phyloP scores from a whole-genome alignment of 2,888 invertebrate genomes.

The Oscheius sp. region DNA sequence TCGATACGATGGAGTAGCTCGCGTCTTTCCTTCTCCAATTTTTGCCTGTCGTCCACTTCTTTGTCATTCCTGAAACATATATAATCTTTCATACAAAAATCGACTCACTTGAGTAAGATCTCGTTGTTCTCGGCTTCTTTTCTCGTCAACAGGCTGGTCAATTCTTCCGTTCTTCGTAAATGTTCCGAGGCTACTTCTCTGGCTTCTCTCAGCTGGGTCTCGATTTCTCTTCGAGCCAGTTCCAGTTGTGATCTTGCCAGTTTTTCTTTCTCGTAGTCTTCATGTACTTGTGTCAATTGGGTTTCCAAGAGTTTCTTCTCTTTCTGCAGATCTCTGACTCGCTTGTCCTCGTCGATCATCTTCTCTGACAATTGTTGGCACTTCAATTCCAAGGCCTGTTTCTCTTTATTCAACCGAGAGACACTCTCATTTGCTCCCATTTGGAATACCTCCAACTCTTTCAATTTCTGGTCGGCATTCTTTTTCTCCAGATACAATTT shows the following conservation, averaged over 20 bases:
- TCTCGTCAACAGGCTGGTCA: slow-evolving; percentile 86
- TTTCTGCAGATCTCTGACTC: slow-evolving; percentile 79
- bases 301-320: slow-evolving; percentile 87
- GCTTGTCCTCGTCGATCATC: slow-evolving; percentile 96
- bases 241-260: slow-evolving; percentile 48
- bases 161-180: slow-evolving; percentile 85
- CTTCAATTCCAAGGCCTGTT: slow-evolving; percentile 91
- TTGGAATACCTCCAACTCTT: slow-evolving; percentile 42
- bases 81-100: background rate
- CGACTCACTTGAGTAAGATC: slow-evolving; percentile 74
- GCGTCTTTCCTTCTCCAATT: slow-evolving; percentile 86
- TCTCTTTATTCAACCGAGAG: slow-evolving; percentile 84
- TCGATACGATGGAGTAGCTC: slow-evolving; percentile 91
- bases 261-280: slow-evolving; percentile 28
- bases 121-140: slow-evolving; percentile 78
- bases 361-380: slow-evolving; percentile 90
- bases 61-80: slow-evolving; percentile 80
- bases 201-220: slow-evolving; percentile 82
- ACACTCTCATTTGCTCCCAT: slow-evolving; percentile 40
- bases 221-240: slow-evolving; percentile 44
- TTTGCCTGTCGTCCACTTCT: slow-evolving; percentile 87
- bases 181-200: slow-evolving; percentile 92
- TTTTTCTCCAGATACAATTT: slow-evolving; percentile 97
- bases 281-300: background rate
- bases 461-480: slow-evolving; percentile 90